phyloP scores from a whole-genome alignment of 2,113 vertebrate genomes.

The Otolemur garnettii region DNA sequence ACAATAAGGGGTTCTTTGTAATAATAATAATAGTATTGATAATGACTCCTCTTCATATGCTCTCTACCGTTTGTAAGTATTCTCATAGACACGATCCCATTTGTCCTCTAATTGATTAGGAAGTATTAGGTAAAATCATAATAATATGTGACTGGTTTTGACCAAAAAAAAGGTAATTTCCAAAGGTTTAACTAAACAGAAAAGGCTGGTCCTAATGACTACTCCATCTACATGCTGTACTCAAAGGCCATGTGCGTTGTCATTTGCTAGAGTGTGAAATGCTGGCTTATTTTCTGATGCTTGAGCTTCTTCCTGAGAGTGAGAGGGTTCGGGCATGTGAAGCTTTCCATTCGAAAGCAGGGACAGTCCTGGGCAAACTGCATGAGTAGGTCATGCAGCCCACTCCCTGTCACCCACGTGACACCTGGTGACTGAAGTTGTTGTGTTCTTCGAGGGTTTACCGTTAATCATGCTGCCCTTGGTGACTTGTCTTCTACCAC shows the following conservation, averaged over 20 bases:
- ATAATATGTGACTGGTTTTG: background rate
- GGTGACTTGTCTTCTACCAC: background rate
- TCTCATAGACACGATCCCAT: background rate
- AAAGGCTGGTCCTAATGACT: background rate
- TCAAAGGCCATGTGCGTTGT: background rate
- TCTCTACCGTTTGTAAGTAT: background rate
- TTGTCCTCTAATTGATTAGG: background rate
- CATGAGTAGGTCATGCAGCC: too few species aligned
- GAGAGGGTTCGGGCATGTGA: background rate
- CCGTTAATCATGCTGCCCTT: background rate
- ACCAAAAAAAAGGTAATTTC: background rate
- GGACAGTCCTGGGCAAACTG: background rate
- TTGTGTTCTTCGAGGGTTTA: background rate
- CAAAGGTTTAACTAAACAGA: background rate
- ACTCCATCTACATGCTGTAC: background rate
- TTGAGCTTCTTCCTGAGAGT: background rate
- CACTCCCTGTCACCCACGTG: background rate
- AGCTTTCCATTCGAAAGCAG: background rate
- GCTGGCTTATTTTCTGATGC: background rate
- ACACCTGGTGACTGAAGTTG: background rate
- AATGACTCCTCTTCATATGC: background rate
- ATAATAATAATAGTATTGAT: background rate
- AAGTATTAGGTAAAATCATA: background rate
- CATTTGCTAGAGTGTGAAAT: background rate
- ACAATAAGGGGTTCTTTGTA: background rate